phyloP scores from a whole-genome alignment of 2,113 vertebrate species.

The sheep (Ovis aries) region DNA sequence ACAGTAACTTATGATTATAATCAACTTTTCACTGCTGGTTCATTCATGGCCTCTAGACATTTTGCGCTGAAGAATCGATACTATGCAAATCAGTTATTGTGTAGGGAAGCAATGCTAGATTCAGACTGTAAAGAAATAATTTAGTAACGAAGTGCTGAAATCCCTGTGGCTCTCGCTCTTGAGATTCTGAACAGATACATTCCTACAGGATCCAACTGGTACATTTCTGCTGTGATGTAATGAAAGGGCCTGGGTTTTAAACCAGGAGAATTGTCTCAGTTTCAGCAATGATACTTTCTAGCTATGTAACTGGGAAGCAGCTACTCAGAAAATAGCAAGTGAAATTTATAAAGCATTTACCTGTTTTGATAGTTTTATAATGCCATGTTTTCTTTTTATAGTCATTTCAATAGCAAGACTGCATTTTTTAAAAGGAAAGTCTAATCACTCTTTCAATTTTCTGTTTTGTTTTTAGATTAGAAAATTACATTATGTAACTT shows the following conservation, averaged over 20 bases:
- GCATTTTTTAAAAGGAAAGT: neutral
- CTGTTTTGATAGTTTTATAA: neutral
- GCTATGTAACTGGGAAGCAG: neutral
- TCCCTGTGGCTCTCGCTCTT: neutral
- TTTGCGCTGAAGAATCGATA: neutral
- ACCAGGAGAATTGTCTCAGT: neutral
- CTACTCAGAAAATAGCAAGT: neutral
- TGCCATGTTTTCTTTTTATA: neutral
- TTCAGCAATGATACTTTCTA: neutral
- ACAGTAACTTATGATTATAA: neutral
- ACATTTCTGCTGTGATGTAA: neutral
- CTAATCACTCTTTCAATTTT: neutral
- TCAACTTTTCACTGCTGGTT: neutral
- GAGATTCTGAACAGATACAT: neutral
- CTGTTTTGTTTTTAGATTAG: constrained; percentile 9
- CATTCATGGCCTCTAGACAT: neutral
- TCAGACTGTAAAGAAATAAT: neutral
- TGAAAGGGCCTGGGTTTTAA: neutral
- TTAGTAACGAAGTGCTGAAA: neutral
- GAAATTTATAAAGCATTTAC: neutral
- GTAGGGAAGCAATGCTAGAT: neutral
- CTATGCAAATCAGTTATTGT: neutral
- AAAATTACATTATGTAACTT: neutral
- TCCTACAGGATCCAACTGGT: neutral
- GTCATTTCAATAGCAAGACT: constrained; percentile 20